Conservation (phyloP, 2,113 vertebrate genomes). For the Burhinus bistriatus region DNA sequence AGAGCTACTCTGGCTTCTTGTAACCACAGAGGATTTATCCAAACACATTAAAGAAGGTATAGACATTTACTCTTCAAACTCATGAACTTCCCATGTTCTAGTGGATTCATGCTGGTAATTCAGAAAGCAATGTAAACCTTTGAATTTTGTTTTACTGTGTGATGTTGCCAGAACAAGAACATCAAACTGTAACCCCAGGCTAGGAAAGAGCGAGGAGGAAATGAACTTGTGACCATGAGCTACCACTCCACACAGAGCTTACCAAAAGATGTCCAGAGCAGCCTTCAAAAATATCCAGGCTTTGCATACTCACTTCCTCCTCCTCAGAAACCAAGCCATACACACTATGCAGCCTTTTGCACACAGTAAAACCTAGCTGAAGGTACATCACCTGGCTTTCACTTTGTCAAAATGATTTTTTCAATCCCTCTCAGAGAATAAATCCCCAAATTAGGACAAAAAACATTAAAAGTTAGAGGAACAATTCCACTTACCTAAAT, state of each 20-base stretch:
- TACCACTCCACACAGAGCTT: background rate
- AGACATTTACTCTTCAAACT: background rate
- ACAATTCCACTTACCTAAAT: background rate
- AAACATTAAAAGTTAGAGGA: background rate
- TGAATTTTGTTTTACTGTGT: background rate
- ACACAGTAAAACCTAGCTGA: background rate
- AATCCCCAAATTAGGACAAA: background rate
- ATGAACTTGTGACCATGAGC: background rate
- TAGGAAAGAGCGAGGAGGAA: background rate
- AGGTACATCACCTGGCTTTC: background rate
- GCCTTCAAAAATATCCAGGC: background rate
- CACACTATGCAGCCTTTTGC: background rate
- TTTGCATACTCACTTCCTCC: rapidly evolving
- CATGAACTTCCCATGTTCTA: background rate
- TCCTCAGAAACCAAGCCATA: background rate
- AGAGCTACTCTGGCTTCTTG: background rate
- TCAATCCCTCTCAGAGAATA: background rate
- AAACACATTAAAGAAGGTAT: background rate
- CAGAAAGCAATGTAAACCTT: conserved; percentile 6
- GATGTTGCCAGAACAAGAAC: background rate
- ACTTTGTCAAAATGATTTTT: background rate
- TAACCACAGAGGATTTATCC: background rate
- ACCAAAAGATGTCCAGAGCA: background rate
- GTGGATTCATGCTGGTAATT: background rate
- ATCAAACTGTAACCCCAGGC: background rate